Percentiles rank a stretch among this genome's conserved stretches.
Evolutionary conservation across 2,888 invertebrate species (phyloP).

Genomic region (Nemoura dubitans): DNA sequence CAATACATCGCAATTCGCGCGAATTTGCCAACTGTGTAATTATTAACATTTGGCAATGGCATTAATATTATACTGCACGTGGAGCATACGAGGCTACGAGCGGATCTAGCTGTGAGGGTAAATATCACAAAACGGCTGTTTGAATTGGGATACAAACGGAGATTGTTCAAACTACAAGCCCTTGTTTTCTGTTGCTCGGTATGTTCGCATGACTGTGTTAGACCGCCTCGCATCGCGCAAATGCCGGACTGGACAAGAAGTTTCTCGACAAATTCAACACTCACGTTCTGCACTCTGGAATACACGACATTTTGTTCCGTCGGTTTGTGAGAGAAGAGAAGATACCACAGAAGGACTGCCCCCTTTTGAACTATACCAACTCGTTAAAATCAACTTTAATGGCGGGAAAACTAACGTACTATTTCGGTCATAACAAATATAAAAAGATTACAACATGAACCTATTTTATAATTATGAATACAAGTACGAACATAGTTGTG

Average conservation of each 20-base stretch:
- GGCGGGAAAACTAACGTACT: too few species aligned
- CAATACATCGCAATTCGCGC: not conserved
- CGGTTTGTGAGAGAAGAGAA: too few species aligned
- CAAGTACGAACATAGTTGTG: too few species aligned
- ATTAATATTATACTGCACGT: not conserved
- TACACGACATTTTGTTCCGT: too few species aligned
- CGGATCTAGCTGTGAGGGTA: not conserved
- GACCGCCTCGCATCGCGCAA: not conserved
- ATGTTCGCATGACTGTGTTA: not conserved
- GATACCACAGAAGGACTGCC: too few species aligned
- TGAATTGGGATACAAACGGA: not conserved
- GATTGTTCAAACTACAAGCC: not conserved
- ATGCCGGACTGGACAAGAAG: too few species aligned
- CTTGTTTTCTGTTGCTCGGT: not conserved
- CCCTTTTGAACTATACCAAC: too few species aligned
- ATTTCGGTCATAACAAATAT: too few species aligned
- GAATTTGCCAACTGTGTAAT: not conserved
- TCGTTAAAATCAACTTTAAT: too few species aligned
- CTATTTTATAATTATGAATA: too few species aligned
- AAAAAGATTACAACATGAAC: too few species aligned
- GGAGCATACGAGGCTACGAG: not conserved
- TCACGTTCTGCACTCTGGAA: not conserved
- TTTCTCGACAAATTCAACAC: not conserved
- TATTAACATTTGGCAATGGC: not conserved
- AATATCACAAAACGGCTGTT: slow-evolving; percentile 12